A percentile compares a stretch with the other conserved stretches of the same genome.
Conservation (phyloP, 2,888 invertebrate genomes). For the Eretmocerus hayati region DNA sequence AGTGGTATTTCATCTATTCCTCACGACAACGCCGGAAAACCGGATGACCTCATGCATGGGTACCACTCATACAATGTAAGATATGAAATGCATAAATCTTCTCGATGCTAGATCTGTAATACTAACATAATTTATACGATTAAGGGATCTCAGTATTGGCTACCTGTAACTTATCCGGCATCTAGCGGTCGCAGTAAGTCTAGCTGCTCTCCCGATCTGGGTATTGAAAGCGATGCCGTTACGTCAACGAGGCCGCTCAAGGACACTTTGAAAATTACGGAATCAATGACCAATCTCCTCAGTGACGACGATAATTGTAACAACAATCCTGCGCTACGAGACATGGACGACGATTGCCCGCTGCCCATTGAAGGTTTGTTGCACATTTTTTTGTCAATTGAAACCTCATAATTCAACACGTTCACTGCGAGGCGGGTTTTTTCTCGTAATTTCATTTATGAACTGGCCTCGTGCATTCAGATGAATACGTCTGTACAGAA, state of each 20-base stretch:
- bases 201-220: slow-evolving; percentile 70
- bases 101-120: too few species aligned
- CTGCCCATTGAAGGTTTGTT: slow-evolving; percentile 39
- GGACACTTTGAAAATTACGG: slow-evolving; percentile 43
- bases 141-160: slow-evolving; percentile 40
- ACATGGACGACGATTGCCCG: slow-evolving; percentile 38
- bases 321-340: slow-evolving; percentile 26
- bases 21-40: slow-evolving; percentile 33
- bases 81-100: not conserved
- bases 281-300: slow-evolving; percentile 43
- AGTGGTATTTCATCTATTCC: slow-evolving; percentile 44
- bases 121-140: not conserved
- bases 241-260: slow-evolving; percentile 38
- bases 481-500: too few species aligned
- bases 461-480: not conserved
- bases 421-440: not conserved
- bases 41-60: slow-evolving; percentile 39
- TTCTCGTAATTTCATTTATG: not conserved
- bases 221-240: slow-evolving; percentile 73
- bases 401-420: not conserved
- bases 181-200: slow-evolving; percentile 41
- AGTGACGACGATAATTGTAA: slow-evolving; percentile 40
- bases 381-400: not conserved
- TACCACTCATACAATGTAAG: slow-evolving; percentile 40
- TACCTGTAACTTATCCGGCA: slow-evolving; percentile 35